phyloP scores from a whole-genome alignment of 64 coral and sea anemone species.

The Stichodactyla mertensii region DNA sequence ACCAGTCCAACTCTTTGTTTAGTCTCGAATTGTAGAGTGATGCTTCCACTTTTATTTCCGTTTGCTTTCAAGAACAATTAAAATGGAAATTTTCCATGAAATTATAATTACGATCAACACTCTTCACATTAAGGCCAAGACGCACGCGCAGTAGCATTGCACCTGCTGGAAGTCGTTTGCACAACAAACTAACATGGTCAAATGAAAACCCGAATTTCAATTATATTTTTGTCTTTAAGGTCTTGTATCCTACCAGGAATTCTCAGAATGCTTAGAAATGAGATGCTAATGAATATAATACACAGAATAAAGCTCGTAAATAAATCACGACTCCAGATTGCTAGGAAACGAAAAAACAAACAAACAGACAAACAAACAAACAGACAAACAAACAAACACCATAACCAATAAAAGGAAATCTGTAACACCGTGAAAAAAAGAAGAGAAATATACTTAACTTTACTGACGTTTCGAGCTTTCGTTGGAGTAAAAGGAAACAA shows the following conservation, averaged over 20 bases:
- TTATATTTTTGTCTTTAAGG: neutral
- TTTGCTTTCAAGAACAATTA: neutral
- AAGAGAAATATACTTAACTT: too few species aligned
- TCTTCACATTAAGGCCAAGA: neutral
- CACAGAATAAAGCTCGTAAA: neutral
- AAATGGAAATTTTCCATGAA: conserved; percentile 2
- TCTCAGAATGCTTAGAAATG: neutral
- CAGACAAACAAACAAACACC: too few species aligned
- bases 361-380: neutral
- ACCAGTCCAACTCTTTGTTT: neutral
- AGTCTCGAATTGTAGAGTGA: neutral
- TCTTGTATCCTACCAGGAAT: too few species aligned
- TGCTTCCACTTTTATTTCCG: neutral
- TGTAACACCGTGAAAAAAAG: too few species aligned
- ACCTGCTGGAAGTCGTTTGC: neutral
- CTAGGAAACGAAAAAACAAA: neutral
- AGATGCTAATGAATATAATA: neutral
- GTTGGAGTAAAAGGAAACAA: too few species aligned
- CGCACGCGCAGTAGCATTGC: neutral
- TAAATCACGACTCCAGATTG: neutral
- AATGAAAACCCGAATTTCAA: neutral
- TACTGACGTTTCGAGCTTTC: too few species aligned
- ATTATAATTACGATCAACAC: neutral
- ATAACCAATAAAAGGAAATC: too few species aligned
- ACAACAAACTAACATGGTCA: neutral